Percentiles rank a stretch among this genome's conserved stretches.
Conservation (phyloP, 1,140 invertebrate genomes). For the Drosophila watanabei region DNA sequence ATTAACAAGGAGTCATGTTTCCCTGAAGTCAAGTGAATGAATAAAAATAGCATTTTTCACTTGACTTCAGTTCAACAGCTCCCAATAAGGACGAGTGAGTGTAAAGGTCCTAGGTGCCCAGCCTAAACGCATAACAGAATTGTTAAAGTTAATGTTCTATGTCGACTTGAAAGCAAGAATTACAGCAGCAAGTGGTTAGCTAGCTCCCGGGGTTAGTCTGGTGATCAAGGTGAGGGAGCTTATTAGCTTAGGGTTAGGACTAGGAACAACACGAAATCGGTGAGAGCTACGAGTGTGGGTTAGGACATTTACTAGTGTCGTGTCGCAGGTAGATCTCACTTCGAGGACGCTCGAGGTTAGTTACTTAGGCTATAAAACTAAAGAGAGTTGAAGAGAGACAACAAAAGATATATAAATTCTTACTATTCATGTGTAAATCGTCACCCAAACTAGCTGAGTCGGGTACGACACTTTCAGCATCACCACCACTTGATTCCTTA, state of each 20-base stretch:
- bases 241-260: constrained; percentile 19
- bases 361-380: constrained; percentile 60
- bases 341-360: constrained; percentile 27
- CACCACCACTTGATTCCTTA: constrained; percentile 92
- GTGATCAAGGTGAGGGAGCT: constrained; percentile 14
- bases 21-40: constrained; percentile 11
- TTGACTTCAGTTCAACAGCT: constrained; percentile 12
- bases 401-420: constrained; percentile 82
- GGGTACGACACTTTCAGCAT: constrained; percentile 92
- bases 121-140: constrained; percentile 38
- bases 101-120: constrained; percentile 34
- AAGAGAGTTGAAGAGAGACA: constrained; percentile 73
- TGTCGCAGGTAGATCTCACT: constrained; percentile 26
- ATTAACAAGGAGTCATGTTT: constrained; percentile 9
- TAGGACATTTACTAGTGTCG: constrained; percentile 26
- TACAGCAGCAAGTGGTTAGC: constrained; percentile 46
- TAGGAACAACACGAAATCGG: constrained; percentile 33
- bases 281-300: constrained; percentile 58
- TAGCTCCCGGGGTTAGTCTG: constrained; percentile 20
- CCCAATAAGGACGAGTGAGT: constrained; percentile 11
- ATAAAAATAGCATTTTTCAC: no score
- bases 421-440: constrained; percentile 87
- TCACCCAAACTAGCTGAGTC: constrained; percentile 93
- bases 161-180: constrained; percentile 43
- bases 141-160: constrained; percentile 1